phyloP scores from a whole-genome alignment of 2,113 vertebrate species.

The Neofelis nebulosa region DNA sequence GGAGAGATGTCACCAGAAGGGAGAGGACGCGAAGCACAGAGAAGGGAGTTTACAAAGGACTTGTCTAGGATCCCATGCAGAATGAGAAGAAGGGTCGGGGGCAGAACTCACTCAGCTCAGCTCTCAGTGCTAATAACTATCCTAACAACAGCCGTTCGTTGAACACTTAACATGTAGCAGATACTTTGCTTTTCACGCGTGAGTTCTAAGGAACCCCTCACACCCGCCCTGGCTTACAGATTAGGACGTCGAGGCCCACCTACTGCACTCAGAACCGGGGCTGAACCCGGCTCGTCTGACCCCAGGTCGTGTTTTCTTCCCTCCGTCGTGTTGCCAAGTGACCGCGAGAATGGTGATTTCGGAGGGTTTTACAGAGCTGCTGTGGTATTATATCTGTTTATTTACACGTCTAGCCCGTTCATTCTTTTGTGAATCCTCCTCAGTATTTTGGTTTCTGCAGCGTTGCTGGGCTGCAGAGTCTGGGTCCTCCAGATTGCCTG shows the following conservation, averaged over 20 bases:
- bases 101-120: not conserved
- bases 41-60: not conserved
- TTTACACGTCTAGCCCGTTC: not conserved
- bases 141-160: fast-evolving
- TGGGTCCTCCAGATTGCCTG: not conserved
- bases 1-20: not conserved
- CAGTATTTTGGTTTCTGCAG: not conserved
- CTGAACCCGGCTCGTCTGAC: not conserved
- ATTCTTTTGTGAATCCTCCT: not conserved
- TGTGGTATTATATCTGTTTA: not conserved
- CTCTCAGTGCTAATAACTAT: no score
- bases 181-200: not conserved
- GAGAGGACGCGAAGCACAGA: no score
- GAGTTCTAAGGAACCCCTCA: not conserved
- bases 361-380: not conserved
- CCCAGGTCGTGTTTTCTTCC: not conserved
- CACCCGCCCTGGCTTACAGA: not conserved
- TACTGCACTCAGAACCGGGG: not conserved
- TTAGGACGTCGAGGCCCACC: not conserved
- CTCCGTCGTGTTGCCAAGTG: not conserved
- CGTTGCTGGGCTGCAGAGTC: not conserved
- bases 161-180: not conserved
- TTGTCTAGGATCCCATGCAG: not conserved
- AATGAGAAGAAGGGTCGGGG: not conserved
- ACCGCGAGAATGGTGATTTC: not conserved